A percentile compares a stretch with the other conserved stretches of the same genome.
Conservation (phyloP, 2,888 invertebrate genomes). For the Orthosia gothica region DNA sequence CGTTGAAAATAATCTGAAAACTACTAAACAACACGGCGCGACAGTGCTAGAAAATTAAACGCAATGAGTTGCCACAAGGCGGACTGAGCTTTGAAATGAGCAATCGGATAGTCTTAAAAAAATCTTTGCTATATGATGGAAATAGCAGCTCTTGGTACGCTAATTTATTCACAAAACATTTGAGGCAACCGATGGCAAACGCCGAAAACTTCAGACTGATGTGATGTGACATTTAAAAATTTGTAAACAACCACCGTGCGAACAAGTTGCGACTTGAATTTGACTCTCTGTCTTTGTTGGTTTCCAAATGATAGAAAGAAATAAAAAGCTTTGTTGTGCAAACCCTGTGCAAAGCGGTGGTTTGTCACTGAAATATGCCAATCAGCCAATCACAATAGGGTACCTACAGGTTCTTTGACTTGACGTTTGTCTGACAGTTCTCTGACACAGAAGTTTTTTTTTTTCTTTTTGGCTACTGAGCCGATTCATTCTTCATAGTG, state of each 20-base stretch:
- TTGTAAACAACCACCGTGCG: constrained; percentile 57
- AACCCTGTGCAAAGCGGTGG: neutral
- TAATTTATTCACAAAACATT: constrained; percentile 12
- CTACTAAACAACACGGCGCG: neutral
- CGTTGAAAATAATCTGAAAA: neutral
- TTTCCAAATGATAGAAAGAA: constrained; percentile 45
- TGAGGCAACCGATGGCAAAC: neutral
- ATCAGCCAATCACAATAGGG: constrained; percentile 27
- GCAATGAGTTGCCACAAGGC: neutral
- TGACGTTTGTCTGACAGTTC: constrained; percentile 4
- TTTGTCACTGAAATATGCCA: constrained; percentile 2
- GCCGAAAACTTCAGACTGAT: constrained; percentile 44
- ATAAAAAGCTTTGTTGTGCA: constrained; percentile 11
- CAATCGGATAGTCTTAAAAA: neutral
- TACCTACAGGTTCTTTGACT: neutral
- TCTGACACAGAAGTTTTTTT: neutral
- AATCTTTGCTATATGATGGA: constrained; percentile 8
- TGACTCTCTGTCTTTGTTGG: constrained; percentile 47
- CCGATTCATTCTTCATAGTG: too few relatives aligned
- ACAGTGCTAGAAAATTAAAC: constrained; percentile 2
- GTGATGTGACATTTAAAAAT: constrained; percentile 39
- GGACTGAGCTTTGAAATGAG: constrained; percentile 7
- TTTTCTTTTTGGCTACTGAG: too few relatives aligned
- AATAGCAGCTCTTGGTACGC: constrained; percentile 8
- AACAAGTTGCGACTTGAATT: constrained; percentile 71